Evolutionary conservation across 2,888 invertebrate species (phyloP), one percentile per base, ranked within the genome.

Genomic region (Drosophila peninsularis): DNA sequence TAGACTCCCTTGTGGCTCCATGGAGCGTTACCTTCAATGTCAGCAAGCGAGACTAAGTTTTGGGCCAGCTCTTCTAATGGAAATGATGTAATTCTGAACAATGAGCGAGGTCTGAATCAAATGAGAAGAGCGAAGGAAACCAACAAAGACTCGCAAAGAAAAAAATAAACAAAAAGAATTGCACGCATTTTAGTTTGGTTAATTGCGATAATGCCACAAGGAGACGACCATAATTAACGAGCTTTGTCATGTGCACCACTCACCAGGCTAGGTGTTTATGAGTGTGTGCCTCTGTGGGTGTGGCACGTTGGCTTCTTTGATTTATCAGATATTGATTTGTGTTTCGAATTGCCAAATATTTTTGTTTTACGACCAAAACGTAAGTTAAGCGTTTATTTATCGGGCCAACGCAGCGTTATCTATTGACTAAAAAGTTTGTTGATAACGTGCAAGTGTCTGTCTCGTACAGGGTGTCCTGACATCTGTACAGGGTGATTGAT

Each of bases 31-130:
- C 54, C 67, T 68, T 58, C 75, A 83, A 80, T 83, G 82, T 75
- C 82, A 78, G 77, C 65, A 11, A 24, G 60, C 65, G 54, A 34
- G 50, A 24, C 27, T 5, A 34, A 57, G 14, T 41, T 32, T n/a
- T n/a, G 21, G 27, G 60, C 56, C 52, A 49, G 65, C 55, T 63
- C 67, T 66, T 66, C 69, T 76, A 71, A 75, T 80, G 76, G 65
- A 57, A 73, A 68, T 81, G 82, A 81, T 82, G 80, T 81, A 81
- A 81, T 81, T 45, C 65, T 21, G 44, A 76, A 81, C 80, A 75
- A 80, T 72, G 52, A 56, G 30, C 62, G 41, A 45, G 70, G 57
- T 39, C 41, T 17, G 14, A 19, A 37, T 32, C 41, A 41, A 45
- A 49, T 17, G 56, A 56, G 44, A 21, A 30, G 62, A 53, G 36